Base-by-base conservation (phyloP, 2,888 invertebrate genomes). In the Mythimna lalbum region DNA sequence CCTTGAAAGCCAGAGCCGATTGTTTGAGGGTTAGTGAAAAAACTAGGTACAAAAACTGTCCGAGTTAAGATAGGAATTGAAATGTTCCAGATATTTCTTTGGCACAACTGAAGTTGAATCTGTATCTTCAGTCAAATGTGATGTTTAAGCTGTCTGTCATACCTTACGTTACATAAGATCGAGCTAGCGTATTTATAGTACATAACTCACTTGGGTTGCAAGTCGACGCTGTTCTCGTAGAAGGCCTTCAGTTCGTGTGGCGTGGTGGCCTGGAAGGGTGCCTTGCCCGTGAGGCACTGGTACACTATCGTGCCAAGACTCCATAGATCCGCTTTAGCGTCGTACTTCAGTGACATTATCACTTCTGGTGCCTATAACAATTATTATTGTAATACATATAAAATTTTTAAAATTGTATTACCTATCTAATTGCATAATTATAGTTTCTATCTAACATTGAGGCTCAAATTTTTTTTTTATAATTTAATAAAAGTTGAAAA, bases 281-380 rank as follows among this genome's bases (percentile, higher is more conserved):
- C 99, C 94, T 99, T 99, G 78, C 99, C 99, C 36, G 99, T 99
- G 82, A 99, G 97, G 96, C 99, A 99, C 94, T 99, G 99, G 96
- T 98, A 99, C 73, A 99, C 98, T 87, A 99, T 99, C 23, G 99
- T 99, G 67, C 99, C 99, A 86, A 99, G 97, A 83, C 99, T 99
- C 99, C 99, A 99, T 73, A 99, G 97, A 96, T 99, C 99, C 14
- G 99, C 99, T 96, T 99, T 99, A 67, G 99, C 99, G 94, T 99
- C 99, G 92, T 99, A 99, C 90, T 99, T 99, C 78, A 99, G 96
- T 3, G 99, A 99, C 99, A 99, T 99, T 88, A 99, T 99, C 67
- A 99, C 99, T 96, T 99, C 99, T 0, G 99, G 99, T 49, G 99
- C 99, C 98, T 98, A 91, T 63, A 93, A 93, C 59, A 76, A 57